These are phyloP conservation scores for Chaetodon trifascialis DNA, from an alignment of 2,113 vertebrate species.

Conservation along the genomic window DNA sequence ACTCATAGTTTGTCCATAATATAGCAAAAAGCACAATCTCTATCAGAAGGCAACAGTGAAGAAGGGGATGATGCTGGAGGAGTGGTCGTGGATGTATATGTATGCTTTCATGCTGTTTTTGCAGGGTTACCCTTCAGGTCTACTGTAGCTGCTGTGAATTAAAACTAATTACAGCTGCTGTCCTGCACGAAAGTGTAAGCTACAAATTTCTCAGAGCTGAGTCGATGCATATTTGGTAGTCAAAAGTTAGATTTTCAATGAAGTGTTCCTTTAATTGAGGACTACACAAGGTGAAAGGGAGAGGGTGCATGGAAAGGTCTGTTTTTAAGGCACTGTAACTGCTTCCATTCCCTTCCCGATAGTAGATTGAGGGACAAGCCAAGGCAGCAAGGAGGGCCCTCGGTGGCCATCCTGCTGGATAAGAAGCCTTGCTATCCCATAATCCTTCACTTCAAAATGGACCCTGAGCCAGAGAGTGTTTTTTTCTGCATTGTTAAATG, in stretches of 20 bases:
- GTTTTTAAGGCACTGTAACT: conserved; percentile 74
- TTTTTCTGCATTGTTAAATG: conserved; percentile 56
- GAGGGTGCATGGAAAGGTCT: conserved; percentile 8
- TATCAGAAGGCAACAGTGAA: neutral
- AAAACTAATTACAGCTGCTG: neutral
- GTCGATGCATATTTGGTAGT: neutral
- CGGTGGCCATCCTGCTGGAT: neutral
- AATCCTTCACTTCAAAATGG: conserved; percentile 70
- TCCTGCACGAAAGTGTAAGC: conserved; percentile 10
- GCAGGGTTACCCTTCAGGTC: neutral
- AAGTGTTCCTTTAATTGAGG: conserved; percentile 21
- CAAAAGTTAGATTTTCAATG: conserved; percentile 4
- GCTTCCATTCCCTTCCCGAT: conserved; percentile 34
- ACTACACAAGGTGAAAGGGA: conserved; percentile 2
- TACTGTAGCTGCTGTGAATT: neutral
- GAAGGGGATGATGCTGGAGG: neutral
- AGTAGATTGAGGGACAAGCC: neutral
- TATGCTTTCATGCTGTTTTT: neutral
- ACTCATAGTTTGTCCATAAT: too few species aligned
- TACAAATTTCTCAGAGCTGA: neutral
- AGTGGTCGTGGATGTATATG: neutral
- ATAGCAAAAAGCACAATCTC: too few species aligned
- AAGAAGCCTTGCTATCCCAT: conserved; percentile 49
- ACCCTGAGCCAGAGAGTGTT: conserved; percentile 72
- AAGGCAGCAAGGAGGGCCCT: conserved; percentile 38